Percentiles rank a stretch among this genome's conserved stretches.
These are phyloP conservation scores for Ptilodon capucinus DNA, from an alignment of 2,888 invertebrate genomes.

Conservation along the genomic window DNA sequence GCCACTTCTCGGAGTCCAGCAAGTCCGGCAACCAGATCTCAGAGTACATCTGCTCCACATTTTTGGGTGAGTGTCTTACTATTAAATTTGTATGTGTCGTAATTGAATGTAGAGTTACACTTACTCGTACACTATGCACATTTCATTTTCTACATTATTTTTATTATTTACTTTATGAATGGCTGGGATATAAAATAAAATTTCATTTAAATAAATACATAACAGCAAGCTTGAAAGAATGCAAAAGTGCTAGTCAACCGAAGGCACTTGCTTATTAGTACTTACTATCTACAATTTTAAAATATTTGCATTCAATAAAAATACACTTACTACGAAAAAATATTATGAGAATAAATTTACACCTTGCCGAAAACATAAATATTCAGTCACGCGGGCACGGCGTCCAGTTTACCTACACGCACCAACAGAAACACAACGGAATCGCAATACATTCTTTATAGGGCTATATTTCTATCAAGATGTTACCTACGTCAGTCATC, in stretches of 20 bases:
- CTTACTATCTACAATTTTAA: too few relatives aligned
- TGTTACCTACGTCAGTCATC: constrained; percentile 9
- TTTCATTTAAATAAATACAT: too few relatives aligned
- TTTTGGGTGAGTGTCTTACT: constrained; percentile 91
- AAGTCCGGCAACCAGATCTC: constrained; percentile 99
- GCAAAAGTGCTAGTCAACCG: too few relatives aligned
- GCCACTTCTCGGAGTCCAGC: constrained; percentile 99
- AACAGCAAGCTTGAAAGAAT: too few relatives aligned
- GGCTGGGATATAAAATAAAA: too few relatives aligned
- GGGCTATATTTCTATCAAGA: constrained; percentile 10
- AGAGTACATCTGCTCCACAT: constrained; percentile 99
- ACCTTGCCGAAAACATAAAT: background rate
- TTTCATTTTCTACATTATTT: too few relatives aligned
- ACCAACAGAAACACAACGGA: background rate
- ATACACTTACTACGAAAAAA: background rate
- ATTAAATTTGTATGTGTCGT: constrained; percentile 1
- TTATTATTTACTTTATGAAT: too few relatives aligned
- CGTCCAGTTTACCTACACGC: background rate
- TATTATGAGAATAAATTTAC: background rate
- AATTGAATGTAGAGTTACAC: background rate
- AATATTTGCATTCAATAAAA: background rate
- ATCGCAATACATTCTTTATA: background rate
- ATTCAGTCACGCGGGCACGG: background rate
- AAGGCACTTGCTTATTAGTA: too few relatives aligned
- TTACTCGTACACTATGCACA: too few relatives aligned